Evolutionary conservation across 2,797 vertebrate species (phyloP).

Genomic region (Percopsis omiscomaycus): DNA sequence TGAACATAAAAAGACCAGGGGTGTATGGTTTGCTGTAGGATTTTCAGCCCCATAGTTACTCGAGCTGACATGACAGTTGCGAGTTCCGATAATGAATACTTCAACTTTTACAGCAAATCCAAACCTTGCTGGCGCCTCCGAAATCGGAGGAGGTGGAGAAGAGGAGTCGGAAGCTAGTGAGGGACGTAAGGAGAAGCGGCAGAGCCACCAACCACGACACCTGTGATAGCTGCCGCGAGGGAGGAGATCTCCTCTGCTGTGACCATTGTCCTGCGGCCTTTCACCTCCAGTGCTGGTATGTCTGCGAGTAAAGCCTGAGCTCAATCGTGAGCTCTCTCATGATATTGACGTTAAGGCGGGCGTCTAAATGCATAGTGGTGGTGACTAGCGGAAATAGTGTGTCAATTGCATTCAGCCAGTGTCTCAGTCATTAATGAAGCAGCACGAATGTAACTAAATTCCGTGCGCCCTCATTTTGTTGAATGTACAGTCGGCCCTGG

Average conservation of each 20-base stretch:
- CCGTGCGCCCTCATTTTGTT: no score
- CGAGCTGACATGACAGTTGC: background rate
- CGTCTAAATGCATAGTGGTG: no score
- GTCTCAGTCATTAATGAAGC: no score
- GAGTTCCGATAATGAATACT: background rate
- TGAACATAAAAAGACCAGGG: constrained; percentile 7
- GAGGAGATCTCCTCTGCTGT: constrained; percentile 94
- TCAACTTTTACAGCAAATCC: constrained; percentile 88
- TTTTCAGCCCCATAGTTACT: background rate
- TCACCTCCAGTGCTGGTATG: constrained; percentile 96
- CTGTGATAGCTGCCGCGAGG: constrained; percentile 97
- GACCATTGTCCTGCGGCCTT: constrained; percentile 98
- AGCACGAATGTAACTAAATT: no score
- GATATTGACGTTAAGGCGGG: no score
- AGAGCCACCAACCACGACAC: constrained; percentile 97
- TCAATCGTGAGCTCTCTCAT: no score
- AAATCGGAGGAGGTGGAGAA: constrained; percentile 95
- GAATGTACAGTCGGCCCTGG: no score
- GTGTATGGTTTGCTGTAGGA: constrained; percentile 1
- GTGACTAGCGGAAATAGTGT: no score
- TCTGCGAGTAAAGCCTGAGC: background rate
- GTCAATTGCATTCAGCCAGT: no score
- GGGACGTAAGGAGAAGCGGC: constrained; percentile 91
- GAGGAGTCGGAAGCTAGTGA: constrained; percentile 88
- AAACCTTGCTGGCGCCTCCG: constrained; percentile 93